phyloP scores from a whole-genome alignment of 2,888 invertebrate species.

The Amphipyra berbera region DNA sequence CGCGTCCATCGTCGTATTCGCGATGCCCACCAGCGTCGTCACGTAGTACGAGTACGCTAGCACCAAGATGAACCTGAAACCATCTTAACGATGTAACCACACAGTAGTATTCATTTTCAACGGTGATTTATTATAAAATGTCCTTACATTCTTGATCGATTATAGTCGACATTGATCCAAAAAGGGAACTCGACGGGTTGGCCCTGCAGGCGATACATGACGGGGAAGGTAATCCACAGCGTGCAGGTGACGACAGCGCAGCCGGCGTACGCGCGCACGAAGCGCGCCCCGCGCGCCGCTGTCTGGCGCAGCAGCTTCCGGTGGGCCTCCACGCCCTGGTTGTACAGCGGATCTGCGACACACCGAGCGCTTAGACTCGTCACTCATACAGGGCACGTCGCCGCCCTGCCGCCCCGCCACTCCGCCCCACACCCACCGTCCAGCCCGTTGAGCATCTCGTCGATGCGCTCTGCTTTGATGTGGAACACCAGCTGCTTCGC shows the following conservation, averaged over 20 bases:
- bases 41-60: slow-evolving; percentile 80
- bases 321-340: slow-evolving; percentile 27
- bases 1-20: slow-evolving; percentile 87
- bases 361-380: background rate
- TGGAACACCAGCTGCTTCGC: slow-evolving; percentile 80
- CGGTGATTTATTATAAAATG: background rate
- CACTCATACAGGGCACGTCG: background rate
- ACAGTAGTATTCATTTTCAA: slow-evolving; percentile 17
- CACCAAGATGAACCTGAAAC: slow-evolving; percentile 71
- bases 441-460: slow-evolving; percentile 55
- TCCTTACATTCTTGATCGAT: slow-evolving; percentile 46
- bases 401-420: background rate
- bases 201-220: slow-evolving; percentile 61
- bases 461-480: slow-evolving; percentile 56
- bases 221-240: slow-evolving; percentile 76
- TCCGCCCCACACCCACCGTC: slow-evolving; percentile 46
- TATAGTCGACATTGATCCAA: slow-evolving; percentile 59
- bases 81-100: background rate
- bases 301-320: slow-evolving; percentile 44
- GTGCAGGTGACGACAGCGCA: slow-evolving; percentile 77
- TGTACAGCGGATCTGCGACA: slow-evolving; percentile 58
- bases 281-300: slow-evolving; percentile 57
- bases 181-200: slow-evolving; percentile 71
- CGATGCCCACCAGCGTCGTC: slow-evolving; percentile 82
- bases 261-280: slow-evolving; percentile 64